Base-by-base conservation (phyloP, 2,888 invertebrate genomes). In the Megamerina dolium region DNA sequence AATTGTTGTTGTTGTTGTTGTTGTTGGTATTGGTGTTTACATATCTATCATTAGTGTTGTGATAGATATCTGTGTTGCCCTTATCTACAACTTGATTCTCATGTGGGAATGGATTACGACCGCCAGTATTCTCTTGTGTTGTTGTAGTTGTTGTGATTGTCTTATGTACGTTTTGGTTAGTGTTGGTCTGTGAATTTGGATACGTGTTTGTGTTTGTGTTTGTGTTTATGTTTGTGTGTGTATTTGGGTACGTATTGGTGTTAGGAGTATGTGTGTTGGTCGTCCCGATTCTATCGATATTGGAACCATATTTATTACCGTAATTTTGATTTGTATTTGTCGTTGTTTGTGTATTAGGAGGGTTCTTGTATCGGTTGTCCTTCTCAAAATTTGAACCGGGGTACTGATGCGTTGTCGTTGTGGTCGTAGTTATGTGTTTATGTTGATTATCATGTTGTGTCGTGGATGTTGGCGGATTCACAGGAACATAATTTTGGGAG, bases 331-430 rank as follows among this genome's bases (percentile, higher is more conserved):
- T 54, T 54, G 53, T 52, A 47, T 53, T 48, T 43, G 54, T 46
- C 46, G 61, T 51, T 40, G 53, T 56, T 48, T 57, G 54, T 55
- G 57, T 57, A 51, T 53, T 55, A 48, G 57, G 53, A 53, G 54
- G 55, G 53, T 55, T 56, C 51, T 58, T 57, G 40, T 51, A 43
- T 37, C 59, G 58, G 48, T 48, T 56, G 50, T 58, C 53, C 57
- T 56, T 61, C 51, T 63, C 59, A 64, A 55, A 63, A 58, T 48
- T 58, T 60, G 50, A 58, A 57, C 53, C 59, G 47, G 43, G 41
- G 5, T 34, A 21, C 29, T 44, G 36, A 38, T 31, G 26, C n/a
- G 38, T 34, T 3, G 9, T 34, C 18, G 34, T 39, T 6, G 46
- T 48, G 41, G 50, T 42, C 39, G 51, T 53, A 26, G 50, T 31